Conservation (phyloP, 2,797 vertebrate genomes). For the Sus cebifrons region DNA sequence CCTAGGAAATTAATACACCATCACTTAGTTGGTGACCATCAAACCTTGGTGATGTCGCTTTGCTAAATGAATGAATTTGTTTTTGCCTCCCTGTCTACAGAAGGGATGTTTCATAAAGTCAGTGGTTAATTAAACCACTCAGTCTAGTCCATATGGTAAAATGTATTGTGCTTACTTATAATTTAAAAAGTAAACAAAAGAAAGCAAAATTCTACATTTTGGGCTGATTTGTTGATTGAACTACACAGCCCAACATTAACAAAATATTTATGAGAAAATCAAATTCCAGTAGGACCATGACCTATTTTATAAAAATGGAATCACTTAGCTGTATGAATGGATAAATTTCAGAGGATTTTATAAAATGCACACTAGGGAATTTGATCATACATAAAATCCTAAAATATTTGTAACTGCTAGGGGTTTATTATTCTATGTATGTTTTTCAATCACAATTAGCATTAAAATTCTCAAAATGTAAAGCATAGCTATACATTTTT, state of each 20-base stretch:
- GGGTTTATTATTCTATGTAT: not conserved
- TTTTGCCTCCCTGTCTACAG: not conserved
- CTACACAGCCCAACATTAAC: not conserved
- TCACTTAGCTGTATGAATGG: not conserved
- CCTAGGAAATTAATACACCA: not conserved
- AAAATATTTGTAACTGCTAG: not conserved
- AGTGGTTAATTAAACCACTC: not conserved
- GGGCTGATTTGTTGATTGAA: not conserved
- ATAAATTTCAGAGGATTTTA: slow-evolving; percentile 45
- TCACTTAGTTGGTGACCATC: not conserved
- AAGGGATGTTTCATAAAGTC: slow-evolving; percentile 2
- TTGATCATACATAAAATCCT: slow-evolving; percentile 41
- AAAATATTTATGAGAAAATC: slow-evolving; percentile 36
- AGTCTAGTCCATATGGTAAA: not conserved
- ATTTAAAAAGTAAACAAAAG: slow-evolving; percentile 47
- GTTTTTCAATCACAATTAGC: not conserved
- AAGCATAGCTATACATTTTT: not conserved
- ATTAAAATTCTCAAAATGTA: not conserved
- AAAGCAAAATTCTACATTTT: slow-evolving; percentile 14
- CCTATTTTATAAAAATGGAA: slow-evolving; percentile 39
- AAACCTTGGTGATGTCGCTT: not conserved
- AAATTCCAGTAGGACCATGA: not conserved
- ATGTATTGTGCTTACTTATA: not conserved
- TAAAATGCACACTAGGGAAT: not conserved
- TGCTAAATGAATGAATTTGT: slow-evolving; percentile 12